A percentile compares a stretch with the other conserved stretches of the same genome.
These are phyloP conservation scores for Chrysolina americana DNA, from an alignment of 2,888 invertebrate species.

Conservation along the genomic window DNA sequence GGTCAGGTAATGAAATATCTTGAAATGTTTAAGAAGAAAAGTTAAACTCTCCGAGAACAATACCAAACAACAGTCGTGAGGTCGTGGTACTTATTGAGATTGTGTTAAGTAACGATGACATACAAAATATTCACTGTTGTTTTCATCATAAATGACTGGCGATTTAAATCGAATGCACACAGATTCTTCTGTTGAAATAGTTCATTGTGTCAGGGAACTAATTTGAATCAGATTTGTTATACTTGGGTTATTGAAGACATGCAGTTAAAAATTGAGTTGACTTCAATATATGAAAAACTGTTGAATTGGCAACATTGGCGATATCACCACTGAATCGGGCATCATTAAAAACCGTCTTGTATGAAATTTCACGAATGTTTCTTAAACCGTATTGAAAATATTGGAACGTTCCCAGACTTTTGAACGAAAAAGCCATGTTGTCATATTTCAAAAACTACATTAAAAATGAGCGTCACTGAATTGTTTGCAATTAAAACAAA, in stretches of 20 bases:
- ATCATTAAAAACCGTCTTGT: too few species aligned
- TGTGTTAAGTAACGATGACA: conserved; percentile 52
- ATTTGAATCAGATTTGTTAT: conserved; percentile 9
- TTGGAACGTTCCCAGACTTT: too few species aligned
- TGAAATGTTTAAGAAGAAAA: neutral
- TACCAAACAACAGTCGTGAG: conserved; percentile 23
- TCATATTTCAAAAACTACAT: too few species aligned
- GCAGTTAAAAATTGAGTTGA: neutral
- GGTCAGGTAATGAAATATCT: too few species aligned
- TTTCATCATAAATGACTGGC: conserved; percentile 53
- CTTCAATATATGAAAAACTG: too few species aligned
- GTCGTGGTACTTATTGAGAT: conserved; percentile 38
- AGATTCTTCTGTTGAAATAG: conserved; percentile 46
- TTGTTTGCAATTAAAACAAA: too few species aligned
- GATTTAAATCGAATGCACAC: conserved; percentile 43
- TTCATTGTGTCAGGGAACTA: conserved; percentile 41
- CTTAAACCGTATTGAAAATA: too few species aligned
- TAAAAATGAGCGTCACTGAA: too few species aligned
- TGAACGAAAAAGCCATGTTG: too few species aligned
- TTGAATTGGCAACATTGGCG: too few species aligned
- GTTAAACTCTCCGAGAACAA: neutral
- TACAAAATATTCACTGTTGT: conserved; percentile 50
- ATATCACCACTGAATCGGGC: too few species aligned
- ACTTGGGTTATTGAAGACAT: neutral
- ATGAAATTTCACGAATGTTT: too few species aligned